Percentiles rank a stretch among this genome's conserved stretches.
Conservation (phyloP, 2,888 invertebrate species). For the Leptopilina syphax region DNA sequence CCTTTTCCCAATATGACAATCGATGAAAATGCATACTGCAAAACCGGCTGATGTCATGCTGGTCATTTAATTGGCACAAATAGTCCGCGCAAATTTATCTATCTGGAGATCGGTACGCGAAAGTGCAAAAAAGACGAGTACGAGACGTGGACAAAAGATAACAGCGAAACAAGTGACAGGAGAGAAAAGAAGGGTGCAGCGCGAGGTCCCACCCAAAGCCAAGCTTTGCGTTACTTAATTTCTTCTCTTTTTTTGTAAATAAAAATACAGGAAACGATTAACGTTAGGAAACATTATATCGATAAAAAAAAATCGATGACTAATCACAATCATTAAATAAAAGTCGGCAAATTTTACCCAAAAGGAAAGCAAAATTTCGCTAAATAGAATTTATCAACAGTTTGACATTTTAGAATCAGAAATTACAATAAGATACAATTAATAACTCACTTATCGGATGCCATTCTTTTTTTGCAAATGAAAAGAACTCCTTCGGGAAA, state of each 20-base stretch:
- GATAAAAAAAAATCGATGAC: not conserved
- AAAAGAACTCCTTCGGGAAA: conserved; percentile 1
- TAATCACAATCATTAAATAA: not conserved
- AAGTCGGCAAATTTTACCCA: not conserved
- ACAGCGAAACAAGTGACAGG: conserved; percentile 28
- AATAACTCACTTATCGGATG: conserved; percentile 64
- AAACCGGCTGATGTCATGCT: conserved; percentile 68
- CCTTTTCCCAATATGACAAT: conserved; percentile 57
- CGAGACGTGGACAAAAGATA: conserved; percentile 37
- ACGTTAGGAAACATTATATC: conserved; percentile 49
- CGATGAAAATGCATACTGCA: conserved; percentile 67
- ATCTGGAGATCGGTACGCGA: conserved; percentile 49
- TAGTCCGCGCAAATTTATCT: conserved; percentile 66
- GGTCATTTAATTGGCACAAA: conserved; percentile 68
- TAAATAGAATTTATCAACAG: not conserved
- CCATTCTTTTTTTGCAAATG: conserved; percentile 56
- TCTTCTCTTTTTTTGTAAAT: not conserved
- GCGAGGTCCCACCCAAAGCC: conserved; percentile 34
- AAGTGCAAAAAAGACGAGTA: conserved; percentile 41
- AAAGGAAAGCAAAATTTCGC: not conserved
- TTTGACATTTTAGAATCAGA: too few species aligned
- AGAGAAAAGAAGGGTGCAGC: conserved; percentile 44
- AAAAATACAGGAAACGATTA: conserved; percentile 35
- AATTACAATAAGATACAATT: too few species aligned
- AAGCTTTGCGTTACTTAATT: conserved; percentile 33